Base-by-base conservation (phyloP, 2,113 vertebrate species). In the Lagenorhynchus albirostris region DNA sequence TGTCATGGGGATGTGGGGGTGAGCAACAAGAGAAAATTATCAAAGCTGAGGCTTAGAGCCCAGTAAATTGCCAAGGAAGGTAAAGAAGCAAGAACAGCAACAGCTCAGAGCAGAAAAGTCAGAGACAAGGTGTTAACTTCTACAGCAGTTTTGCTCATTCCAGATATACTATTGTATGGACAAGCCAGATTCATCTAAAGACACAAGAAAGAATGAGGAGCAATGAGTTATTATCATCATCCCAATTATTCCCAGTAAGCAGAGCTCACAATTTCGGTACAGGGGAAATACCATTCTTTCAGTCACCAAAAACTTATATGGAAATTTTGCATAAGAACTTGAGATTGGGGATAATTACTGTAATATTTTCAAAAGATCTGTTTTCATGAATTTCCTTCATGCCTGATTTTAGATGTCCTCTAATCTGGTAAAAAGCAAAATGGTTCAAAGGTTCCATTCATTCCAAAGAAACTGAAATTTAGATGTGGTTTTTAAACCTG, bases 391-490 rank as follows among this genome's bases (percentile, higher is more conserved):
- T 82, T 82, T 91, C 7, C 23, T 47, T 73, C 23, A 26, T 25
- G 44, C 58, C 36, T 91, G 73, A 73, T 71, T 76, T 84, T 33
- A 71, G 55, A 65, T 80, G n/a, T 91, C 36, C 18, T 96, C 87
- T 26, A 81, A 44, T 71, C 36, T 86, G 55, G 9, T n/a, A 79
- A 65, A 94, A 55, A 71, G 26, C 6, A 79, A 81, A 73, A 65
- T 44, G 41, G 88, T 62, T 87, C 36, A 73, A 91, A 91, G 47
- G 11, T 41, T 87, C 15, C 50, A 91, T 74, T 88, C 41, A 58
- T 81, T 81, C n/a, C 41, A 55, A 94, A 91, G 58, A 94, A 92
- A 77, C 70, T 38, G 25, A 88, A 94, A 92, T 63, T 87, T 86
- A 68, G 62, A 68, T 68, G 68, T 68, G 29, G 81, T 68, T 76